Evolutionary conservation across 2,888 invertebrate genomes (phyloP), one percentile per base, ranked within the genome.

Genomic region (Ophonus ardosiacus): DNA sequence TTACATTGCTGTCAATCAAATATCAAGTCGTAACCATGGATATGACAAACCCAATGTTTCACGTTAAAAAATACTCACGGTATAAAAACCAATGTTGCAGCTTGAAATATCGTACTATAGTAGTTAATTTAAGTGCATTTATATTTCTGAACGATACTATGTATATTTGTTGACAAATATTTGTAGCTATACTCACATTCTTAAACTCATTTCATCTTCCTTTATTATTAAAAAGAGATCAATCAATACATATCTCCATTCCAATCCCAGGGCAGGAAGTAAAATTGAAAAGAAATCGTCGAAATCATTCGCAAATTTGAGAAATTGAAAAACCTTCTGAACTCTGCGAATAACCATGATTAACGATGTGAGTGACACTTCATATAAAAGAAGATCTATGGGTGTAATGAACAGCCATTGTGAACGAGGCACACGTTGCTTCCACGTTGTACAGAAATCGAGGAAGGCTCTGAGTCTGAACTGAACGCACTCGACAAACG

Each of bases 381-480:
- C 71, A 86, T 83, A 88, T 87, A 88, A 87, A 87, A 87, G 88
- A 88, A 88, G 88, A 88, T 86, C 88, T 87, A 88, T 87, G 87
- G 87, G 87, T 88, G 88, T 88, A 88, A 88, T 87, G 87, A 87
- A 84, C 84, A 43, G 87, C 86, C 86, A 88, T 88, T 88, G 88
- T 88, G 86, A 84, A 87, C 71, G 86, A 86, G 87, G 88, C 88
- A 88, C 88, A 88, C 88, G 88, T 87, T 88, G 87, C 88, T 83
- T 86, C 56, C 68, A 86, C 83, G 24, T 61, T 40, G 17, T 7
- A 40, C 57, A 65, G 40, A 65, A 40, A 57, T 40, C 38, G 43
- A 43, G 57, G 43, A 57, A 21, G 18, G 31, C 31, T 59, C 80
- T 31, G n/a, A n/a, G n/a, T n/a, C n/a, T n/a, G n/a, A n/a, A n/a